phyloP scores from a whole-genome alignment of 2,113 vertebrate genomes.

The Ciconia boyciana region DNA sequence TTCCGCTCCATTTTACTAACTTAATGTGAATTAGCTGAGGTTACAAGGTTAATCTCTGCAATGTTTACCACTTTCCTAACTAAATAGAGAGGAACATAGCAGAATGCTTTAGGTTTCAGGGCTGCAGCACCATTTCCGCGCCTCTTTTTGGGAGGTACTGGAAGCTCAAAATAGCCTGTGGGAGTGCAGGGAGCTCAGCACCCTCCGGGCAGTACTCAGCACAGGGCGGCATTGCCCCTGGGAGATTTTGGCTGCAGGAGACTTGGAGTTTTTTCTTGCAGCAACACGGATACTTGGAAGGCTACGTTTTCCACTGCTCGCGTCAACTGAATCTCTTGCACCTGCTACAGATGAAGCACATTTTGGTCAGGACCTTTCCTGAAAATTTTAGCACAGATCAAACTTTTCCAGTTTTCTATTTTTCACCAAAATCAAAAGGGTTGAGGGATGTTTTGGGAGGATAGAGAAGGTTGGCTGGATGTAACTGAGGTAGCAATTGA shows the following conservation, averaged over 20 bases:
- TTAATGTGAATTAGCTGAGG: slow-evolving; percentile 36
- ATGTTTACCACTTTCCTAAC: slow-evolving; percentile 41
- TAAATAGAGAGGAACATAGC: slow-evolving; percentile 9
- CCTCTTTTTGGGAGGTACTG: slow-evolving; percentile 32
- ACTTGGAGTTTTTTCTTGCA: neutral
- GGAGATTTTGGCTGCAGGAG: neutral
- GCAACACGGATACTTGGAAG: neutral
- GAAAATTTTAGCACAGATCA: neutral
- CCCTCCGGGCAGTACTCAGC: neutral
- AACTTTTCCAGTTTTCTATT: neutral
- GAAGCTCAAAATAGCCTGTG: neutral
- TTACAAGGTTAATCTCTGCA: slow-evolving; percentile 51
- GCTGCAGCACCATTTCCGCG: neutral
- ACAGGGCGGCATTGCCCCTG: neutral
- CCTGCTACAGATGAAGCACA: neutral
- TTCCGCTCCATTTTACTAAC: slow-evolving; percentile 30
- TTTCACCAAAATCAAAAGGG: neutral
- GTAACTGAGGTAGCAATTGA: neutral
- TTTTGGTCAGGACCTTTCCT: neutral
- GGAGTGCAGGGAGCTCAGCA: neutral
- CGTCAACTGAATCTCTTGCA: neutral
- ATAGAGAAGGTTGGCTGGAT: neutral
- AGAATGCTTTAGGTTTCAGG: neutral
- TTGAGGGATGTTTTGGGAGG: neutral
- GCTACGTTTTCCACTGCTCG: fast-evolving